Percentiles rank a stretch among this genome's conserved stretches.
These are phyloP conservation scores for Athene cunicularia DNA, from an alignment of 2,113 vertebrate species.

Conservation along the genomic window DNA sequence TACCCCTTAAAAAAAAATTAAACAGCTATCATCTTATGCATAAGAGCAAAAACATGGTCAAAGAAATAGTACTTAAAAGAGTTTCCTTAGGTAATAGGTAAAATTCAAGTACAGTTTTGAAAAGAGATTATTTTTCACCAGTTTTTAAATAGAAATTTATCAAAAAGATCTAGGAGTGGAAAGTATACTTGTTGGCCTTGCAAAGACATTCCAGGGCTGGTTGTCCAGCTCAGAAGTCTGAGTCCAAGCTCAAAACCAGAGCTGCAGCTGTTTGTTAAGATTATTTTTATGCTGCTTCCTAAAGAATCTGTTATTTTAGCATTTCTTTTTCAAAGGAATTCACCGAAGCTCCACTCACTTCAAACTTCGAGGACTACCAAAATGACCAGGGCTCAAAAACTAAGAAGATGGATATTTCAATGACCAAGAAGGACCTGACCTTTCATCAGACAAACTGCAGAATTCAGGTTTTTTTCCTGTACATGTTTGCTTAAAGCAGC, in stretches of 20 bases:
- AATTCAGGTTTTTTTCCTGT: background rate
- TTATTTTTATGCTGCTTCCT: background rate
- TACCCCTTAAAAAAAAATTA: background rate
- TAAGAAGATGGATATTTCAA: background rate
- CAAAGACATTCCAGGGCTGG: background rate
- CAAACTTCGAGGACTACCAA: background rate
- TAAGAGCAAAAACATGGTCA: background rate
- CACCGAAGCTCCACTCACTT: background rate
- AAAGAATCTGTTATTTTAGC: background rate
- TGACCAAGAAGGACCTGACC: background rate
- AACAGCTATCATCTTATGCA: background rate
- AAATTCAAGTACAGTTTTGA: background rate
- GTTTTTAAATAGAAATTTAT: background rate
- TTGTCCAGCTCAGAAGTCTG: background rate
- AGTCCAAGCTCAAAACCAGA: background rate
- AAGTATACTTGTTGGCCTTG: background rate
- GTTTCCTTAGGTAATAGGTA: background rate
- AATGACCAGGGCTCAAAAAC: background rate
- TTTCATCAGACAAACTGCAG: background rate
- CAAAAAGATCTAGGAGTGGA: background rate
- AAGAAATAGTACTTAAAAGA: background rate
- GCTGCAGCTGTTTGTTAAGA: background rate
- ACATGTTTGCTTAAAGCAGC: background rate
- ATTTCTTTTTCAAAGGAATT: background rate
- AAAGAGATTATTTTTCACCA: background rate